These are phyloP conservation scores for Tarsius wallacei DNA, from an alignment of 2,797 vertebrate species.

Conservation along the genomic window DNA sequence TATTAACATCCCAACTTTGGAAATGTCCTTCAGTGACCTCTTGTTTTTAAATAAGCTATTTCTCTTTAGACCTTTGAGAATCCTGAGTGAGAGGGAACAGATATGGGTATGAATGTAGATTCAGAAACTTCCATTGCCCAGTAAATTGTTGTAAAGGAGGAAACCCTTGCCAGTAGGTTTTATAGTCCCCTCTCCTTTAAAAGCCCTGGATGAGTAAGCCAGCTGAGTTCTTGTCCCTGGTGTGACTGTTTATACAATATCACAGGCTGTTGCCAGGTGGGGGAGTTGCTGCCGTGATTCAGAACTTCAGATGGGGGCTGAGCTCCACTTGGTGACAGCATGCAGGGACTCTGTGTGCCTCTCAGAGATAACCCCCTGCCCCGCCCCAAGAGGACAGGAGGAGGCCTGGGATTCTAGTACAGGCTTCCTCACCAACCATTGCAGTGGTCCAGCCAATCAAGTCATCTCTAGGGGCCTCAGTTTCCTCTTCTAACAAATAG, in stretches of 20 bases:
- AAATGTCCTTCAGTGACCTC: not conserved
- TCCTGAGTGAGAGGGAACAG: not conserved
- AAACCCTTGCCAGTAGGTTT: conserved; percentile 25
- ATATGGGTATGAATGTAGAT: not conserved
- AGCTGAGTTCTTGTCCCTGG: conserved; percentile 12
- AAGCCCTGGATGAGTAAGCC: conserved; percentile 59
- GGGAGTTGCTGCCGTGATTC: conserved; percentile 27
- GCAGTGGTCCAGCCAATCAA: too few species aligned
- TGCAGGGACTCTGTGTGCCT: not conserved
- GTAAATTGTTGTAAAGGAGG: conserved; percentile 44
- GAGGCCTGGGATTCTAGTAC: not conserved
- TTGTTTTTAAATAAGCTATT: conserved; percentile 11
- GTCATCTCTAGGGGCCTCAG: not conserved
- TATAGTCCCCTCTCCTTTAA: conserved; percentile 63
- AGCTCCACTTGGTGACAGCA: not conserved
- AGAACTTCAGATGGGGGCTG: not conserved
- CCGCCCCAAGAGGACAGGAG: not conserved
- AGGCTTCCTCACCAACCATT: not conserved
- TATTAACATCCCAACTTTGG: not conserved
- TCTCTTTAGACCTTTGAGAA: not conserved
- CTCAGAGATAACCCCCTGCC: not conserved
- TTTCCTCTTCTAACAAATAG: not conserved
- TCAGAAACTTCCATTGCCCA: not conserved
- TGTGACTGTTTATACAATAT: conserved; percentile 59
- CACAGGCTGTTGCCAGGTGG: conserved; percentile 26